Evolutionary conservation across 2,888 invertebrate species (phyloP).

Genomic region (Ormyrus rosae): DNA sequence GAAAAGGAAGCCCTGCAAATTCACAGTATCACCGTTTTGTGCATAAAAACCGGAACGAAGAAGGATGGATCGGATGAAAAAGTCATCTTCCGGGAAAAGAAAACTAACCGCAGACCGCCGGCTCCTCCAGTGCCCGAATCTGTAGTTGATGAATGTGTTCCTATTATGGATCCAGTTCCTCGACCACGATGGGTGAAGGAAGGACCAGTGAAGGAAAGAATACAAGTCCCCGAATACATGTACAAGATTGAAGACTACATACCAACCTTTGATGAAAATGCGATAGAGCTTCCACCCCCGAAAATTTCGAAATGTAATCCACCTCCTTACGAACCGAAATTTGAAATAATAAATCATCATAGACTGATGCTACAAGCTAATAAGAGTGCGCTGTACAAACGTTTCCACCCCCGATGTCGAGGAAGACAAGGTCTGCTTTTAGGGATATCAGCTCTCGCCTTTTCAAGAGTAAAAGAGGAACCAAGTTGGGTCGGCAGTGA

Average conservation of each 20-base stretch:
- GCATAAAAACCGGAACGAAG: slow-evolving; percentile 66
- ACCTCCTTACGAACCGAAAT: no score
- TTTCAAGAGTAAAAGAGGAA: slow-evolving; percentile 63
- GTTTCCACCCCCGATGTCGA: slow-evolving; percentile 58
- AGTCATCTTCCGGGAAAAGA: slow-evolving; percentile 69
- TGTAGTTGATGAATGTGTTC: slow-evolving; percentile 49
- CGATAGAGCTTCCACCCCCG: no score
- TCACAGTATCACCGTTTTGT: slow-evolving; percentile 68
- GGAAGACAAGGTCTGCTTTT: slow-evolving; percentile 68
- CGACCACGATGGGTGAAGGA: slow-evolving; percentile 59
- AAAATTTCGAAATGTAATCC: no score
- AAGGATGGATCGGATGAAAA: slow-evolving; percentile 62
- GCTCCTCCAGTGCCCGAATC: slow-evolving; percentile 14
- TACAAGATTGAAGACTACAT: slow-evolving; percentile 59
- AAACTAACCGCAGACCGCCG: slow-evolving; percentile 66
- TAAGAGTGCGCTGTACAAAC: slow-evolving; percentile 62
- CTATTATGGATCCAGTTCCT: slow-evolving; percentile 63
- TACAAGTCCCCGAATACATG: slow-evolving; percentile 69
- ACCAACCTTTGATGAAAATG: slow-evolving; percentile 10
- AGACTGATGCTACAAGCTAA: slow-evolving; percentile 66
- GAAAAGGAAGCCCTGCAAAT: slow-evolving; percentile 65
- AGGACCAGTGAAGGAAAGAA: slow-evolving; percentile 48
- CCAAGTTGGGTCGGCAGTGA: slow-evolving; percentile 60
- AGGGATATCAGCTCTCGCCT: slow-evolving; percentile 64
- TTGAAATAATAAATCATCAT: slow-evolving; percentile 62